Conservation (phyloP, 2,888 invertebrate species). For the Catotricha subobsoleta region DNA sequence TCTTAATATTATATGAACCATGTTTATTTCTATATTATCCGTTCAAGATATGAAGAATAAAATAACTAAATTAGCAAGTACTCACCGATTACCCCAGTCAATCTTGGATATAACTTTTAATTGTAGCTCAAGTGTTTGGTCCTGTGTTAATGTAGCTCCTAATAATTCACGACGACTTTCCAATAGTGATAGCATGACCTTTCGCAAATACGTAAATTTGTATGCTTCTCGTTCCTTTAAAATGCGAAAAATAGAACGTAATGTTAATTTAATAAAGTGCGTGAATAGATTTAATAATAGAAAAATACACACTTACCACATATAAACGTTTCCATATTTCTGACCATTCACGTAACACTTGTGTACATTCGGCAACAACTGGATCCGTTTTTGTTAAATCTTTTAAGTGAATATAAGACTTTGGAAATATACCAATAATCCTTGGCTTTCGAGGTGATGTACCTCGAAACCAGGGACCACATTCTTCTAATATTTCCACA, state of each 20-base stretch:
- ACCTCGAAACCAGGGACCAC: conserved; percentile 75
- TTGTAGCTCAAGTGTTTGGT: conserved; percentile 73
- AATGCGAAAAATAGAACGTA: neutral
- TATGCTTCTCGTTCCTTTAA: conserved; percentile 62
- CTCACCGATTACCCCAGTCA: conserved; percentile 93
- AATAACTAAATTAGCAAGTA: neutral
- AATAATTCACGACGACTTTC: conserved; percentile 71
- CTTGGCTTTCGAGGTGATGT: conserved; percentile 59
- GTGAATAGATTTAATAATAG: too few species aligned
- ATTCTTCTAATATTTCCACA: conserved; percentile 82
- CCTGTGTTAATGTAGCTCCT: conserved; percentile 76
- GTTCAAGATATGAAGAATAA: too few species aligned
- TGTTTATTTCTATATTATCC: too few species aligned
- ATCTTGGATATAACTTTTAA: conserved; percentile 77
- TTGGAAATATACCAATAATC: conserved; percentile 53
- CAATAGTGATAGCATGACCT: conserved; percentile 78
- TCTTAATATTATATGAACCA: too few species aligned
- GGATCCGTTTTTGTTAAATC: conserved; percentile 77
- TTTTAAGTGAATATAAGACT: conserved; percentile 67
- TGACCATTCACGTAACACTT: conserved; percentile 85
- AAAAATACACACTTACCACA: conserved; percentile 66
- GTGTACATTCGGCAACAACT: conserved; percentile 77
- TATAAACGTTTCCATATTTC: conserved; percentile 81
- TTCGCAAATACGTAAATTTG: conserved; percentile 68
- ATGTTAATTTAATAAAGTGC: too few species aligned